A percentile compares a stretch with the other conserved stretches of the same genome.
phyloP scores from a whole-genome alignment of 2,888 invertebrate species.

The Andrena hattorfiana region DNA sequence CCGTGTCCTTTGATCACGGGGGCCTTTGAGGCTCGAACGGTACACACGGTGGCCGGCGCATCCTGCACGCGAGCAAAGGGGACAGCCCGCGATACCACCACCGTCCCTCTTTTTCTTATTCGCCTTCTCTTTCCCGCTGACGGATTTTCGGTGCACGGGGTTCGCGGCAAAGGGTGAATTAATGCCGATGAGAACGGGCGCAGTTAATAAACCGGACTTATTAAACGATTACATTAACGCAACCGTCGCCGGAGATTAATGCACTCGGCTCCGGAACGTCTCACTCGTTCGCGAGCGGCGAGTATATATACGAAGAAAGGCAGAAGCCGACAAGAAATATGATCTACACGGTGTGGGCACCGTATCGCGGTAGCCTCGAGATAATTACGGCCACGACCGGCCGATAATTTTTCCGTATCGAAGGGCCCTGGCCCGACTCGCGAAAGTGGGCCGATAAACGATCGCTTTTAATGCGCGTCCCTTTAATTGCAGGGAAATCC shows the following conservation, averaged over 20 bases:
- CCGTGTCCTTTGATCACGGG: conserved; percentile 52
- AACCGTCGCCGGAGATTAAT: conserved; percentile 79
- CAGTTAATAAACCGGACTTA: conserved; percentile 81
- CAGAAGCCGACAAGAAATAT: conserved; percentile 76
- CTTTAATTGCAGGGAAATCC: conserved; percentile 57
- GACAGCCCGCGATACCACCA: conserved; percentile 14
- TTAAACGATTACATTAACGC: conserved; percentile 81
- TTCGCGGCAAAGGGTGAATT: conserved; percentile 70
- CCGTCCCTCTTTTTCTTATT: not conserved
- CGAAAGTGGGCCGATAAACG: conserved; percentile 54
- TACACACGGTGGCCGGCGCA: conserved; percentile 23
- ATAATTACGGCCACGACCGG: conserved; percentile 72
- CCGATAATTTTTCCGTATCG: conserved; percentile 72
- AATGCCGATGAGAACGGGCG: conserved; percentile 72
- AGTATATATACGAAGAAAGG: conserved; percentile 64
- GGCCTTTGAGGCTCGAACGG: conserved; percentile 41
- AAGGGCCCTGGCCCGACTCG: conserved; percentile 60
- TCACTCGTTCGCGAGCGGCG: conserved; percentile 66
- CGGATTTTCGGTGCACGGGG: conserved; percentile 62
- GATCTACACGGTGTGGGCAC: conserved; percentile 74
- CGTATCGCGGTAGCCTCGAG: conserved; percentile 72
- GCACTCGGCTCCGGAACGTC: conserved; percentile 72
- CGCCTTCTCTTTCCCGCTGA: conserved; percentile 9
- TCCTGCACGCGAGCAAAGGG: conserved; percentile 52
- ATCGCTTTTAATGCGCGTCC: conserved; percentile 37